Evolutionary conservation across 2,888 invertebrate genomes (phyloP), one percentile per base, ranked within the genome.

Genomic region (Rhaphigaster nebulosa): DNA sequence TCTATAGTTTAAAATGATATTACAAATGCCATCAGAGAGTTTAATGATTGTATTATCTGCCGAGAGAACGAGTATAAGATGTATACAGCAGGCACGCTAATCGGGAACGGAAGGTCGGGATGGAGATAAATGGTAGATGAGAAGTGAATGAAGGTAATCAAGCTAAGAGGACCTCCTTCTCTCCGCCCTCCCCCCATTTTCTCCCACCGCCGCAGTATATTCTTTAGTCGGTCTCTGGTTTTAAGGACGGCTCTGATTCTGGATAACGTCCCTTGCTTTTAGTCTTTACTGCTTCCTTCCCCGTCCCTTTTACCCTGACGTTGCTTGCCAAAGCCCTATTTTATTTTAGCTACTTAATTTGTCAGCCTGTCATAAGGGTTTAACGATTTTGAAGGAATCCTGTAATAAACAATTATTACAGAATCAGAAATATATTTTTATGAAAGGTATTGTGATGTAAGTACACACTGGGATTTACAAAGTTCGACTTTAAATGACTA

Each of bases 121-220:
- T 65, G 65, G 29, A 65, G 65, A 65, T 65, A 65, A 65, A 65
- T 65, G 65, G 65, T 65, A 65, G 65, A 65, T 65, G 12, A 65
- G 65, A 65, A 65, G 65, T 65, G 65, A 65, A 65, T 65, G 65
- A 65, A 65, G 65, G 65, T 29, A 65, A 65, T 65, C 65, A 65
- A 29, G 29, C 65, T 65, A 65, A 65, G 65, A 65, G 65, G 65
- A 15, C 10, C 29, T 13, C 60, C 12, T 12, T 3, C 29, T 6
- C 26, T 26, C 26, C 56, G 26, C 60, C 60, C 12, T 52, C 15
- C 52, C 54, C 54, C 54, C 54, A 15, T 20, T 20, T 5, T 20
- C 54, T 26, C 29, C 4, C n/a, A 29, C 29, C 15, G 29, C 13
- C 29, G 18, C 29, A 29, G 29, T 65, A 65, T 65, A 29, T 29